A percentile compares a stretch with the other conserved stretches of the same genome.
phyloP scores from a whole-genome alignment of 1,140 invertebrate genomes.

The Ectropis grisescens region DNA sequence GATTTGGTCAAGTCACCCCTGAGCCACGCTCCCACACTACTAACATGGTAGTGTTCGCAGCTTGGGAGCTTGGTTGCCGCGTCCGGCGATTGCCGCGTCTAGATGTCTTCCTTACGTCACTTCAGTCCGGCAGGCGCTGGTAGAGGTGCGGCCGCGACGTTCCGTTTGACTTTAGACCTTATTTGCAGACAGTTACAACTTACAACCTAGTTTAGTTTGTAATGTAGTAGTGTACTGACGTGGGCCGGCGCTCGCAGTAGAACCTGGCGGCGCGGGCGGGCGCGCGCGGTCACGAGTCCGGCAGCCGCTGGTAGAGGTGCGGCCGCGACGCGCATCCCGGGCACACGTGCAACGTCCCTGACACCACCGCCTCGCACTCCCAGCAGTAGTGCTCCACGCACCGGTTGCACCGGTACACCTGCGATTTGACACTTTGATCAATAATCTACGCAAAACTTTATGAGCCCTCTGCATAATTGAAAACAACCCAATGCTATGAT shows the following conservation, averaged over 20 bases:
- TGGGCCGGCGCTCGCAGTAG: too few species aligned
- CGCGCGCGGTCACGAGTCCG: conserved; percentile 14
- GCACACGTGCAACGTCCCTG: conserved; percentile 93
- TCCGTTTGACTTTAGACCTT: too few species aligned
- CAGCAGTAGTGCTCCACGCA: conserved; percentile 89
- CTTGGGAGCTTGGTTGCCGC: too few species aligned
- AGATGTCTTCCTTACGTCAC: too few species aligned
- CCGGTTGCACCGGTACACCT: conserved; percentile 84
- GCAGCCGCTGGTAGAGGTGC: conserved; percentile 47
- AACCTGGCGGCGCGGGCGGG: not conserved
- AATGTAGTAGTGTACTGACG: conserved; percentile 84
- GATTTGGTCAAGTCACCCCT: too few species aligned
- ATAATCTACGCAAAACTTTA: conserved; percentile 7
- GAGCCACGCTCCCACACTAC: too few species aligned
- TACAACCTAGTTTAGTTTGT: conserved; percentile 93
- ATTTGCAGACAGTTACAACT: too few species aligned
- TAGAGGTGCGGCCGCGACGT: conserved; percentile 66
- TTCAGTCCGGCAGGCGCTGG: conserved; percentile 47
- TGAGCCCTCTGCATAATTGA: too few species aligned
- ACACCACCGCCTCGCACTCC: conserved; percentile 96
- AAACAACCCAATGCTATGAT: too few species aligned
- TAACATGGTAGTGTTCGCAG: too few species aligned
- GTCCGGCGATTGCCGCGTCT: too few species aligned
- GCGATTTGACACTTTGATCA: too few species aligned
- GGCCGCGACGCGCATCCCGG: conserved; percentile 85